Conservation (phyloP, 2,888 invertebrate genomes). For the Drosophila affinis region DNA sequence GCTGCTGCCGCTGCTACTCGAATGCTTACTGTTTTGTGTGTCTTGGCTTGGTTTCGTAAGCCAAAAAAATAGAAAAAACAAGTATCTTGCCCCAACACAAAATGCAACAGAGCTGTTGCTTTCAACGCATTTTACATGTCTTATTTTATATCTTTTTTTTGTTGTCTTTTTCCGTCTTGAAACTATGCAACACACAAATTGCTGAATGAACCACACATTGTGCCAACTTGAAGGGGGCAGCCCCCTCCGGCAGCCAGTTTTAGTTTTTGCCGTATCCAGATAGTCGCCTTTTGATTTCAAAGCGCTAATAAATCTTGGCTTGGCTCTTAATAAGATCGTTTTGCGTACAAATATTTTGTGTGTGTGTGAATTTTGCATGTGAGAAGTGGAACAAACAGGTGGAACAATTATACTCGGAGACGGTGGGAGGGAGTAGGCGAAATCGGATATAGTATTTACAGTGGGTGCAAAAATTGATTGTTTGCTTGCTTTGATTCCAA, state of each 20-base stretch:
- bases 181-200: conserved; percentile 52
- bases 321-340: conserved; percentile 60
- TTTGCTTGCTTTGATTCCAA: not conserved
- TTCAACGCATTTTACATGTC: conserved; percentile 47
- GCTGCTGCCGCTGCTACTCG: conserved; percentile 26
- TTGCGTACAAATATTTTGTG: conserved; percentile 59
- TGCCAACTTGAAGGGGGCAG: conserved; percentile 34
- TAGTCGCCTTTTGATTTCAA: conserved; percentile 70
- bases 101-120: conserved; percentile 33
- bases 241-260: conserved; percentile 29
- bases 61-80: conserved; percentile 27
- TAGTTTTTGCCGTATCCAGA: conserved; percentile 50
- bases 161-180: conserved; percentile 34
- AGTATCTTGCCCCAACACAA: conserved; percentile 37
- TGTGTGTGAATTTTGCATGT: conserved; percentile 41
- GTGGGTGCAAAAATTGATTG: not conserved
- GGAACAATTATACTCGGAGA: conserved; percentile 4
- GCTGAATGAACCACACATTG: conserved; percentile 55
- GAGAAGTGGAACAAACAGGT: conserved; percentile 42
- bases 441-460: not conserved
- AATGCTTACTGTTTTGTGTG: conserved; percentile 41
- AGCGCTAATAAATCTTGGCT: conserved; percentile 63
- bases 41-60: conserved; percentile 55
- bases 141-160: conserved; percentile 28
- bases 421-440: not conserved